These are phyloP conservation scores for Heteronetta atricapilla DNA, from an alignment of 2,113 vertebrate species.

Conservation along the genomic window DNA sequence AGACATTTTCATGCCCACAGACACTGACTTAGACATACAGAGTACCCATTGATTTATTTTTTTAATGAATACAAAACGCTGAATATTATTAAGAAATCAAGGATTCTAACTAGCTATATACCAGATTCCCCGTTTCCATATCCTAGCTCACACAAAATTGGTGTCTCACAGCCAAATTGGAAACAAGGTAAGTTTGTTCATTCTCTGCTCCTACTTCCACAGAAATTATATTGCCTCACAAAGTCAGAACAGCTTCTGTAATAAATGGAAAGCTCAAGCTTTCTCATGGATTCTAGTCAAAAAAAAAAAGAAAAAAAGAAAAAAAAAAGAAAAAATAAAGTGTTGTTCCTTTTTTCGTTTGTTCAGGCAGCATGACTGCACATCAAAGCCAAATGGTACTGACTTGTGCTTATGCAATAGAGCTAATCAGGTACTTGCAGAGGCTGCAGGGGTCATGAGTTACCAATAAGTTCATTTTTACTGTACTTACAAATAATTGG, in stretches of 20 bases:
- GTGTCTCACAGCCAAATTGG: neutral
- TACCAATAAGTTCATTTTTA: neutral
- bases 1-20: neutral
- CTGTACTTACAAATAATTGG: slow-evolving; percentile 95
- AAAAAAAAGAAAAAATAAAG: neutral
- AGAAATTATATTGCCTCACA: neutral
- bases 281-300: neutral
- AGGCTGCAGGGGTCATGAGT: neutral
- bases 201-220: neutral
- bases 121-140: neutral
- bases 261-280: too few relatives aligned
- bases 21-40: neutral
- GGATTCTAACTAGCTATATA: neutral
- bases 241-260: neutral
- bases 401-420: neutral
- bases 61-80: neutral
- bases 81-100: neutral
- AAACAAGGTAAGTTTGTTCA: neutral
- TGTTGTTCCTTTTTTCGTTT: neutral
- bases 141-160: neutral
- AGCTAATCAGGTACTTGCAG: neutral
- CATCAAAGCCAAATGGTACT: neutral
- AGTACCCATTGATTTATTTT: neutral
- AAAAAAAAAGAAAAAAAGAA: neutral
- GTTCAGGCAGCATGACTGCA: neutral